Base-by-base conservation (phyloP, 2,797 vertebrate genomes). In the Gymnodraco acuticeps region DNA sequence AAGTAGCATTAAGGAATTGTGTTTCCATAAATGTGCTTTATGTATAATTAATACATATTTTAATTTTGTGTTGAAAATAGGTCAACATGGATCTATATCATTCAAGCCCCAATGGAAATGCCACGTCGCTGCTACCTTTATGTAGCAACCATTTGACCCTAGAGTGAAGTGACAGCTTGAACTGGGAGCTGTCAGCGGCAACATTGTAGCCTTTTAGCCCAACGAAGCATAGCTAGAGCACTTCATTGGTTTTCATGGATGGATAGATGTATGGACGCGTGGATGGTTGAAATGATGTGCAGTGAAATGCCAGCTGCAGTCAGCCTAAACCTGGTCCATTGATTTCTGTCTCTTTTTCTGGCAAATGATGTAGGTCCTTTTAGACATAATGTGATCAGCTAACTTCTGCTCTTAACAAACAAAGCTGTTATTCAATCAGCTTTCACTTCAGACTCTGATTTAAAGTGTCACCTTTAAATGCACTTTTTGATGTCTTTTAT, bases 201-300 rank as follows among this genome's bases (percentile, higher is more conserved):
- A 13, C 64, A 71, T 70, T 65, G 51, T 60, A 65, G 71, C 69
- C 75, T 71, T 73, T 85, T 81, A 85, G 69, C 55, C 55, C 41
- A 85, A 19, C 33, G n/a, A 45, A 76, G 68, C 78, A 73, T 66
- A 72, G 62, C 47, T 8, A 58, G 55, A 73, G 69, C 72, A 54
- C 82, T 70, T 31, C 59, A 42, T 64, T 70, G 59, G 55, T 81
- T 63, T 76, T 79, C 61, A 85, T 70, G 75, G 69, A 62, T 70
- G 73, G 51, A 31, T 53, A 56, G 31, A 63, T 63, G 70, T 46
- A 64, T 70, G 62, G 55, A 51, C n/a, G 64, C 17, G 19, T 60
- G 67, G 17, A 33, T 62, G 19, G 14, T 11, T 52, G 38, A 72
- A 65, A 66, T 43, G 1, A 47, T 78, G 23, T 69, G 53, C 69